A percentile compares a stretch with the other conserved stretches of the same genome.
Conservation (phyloP, 2,113 vertebrate genomes). For the Hypocryptadius cinnamomeus region DNA sequence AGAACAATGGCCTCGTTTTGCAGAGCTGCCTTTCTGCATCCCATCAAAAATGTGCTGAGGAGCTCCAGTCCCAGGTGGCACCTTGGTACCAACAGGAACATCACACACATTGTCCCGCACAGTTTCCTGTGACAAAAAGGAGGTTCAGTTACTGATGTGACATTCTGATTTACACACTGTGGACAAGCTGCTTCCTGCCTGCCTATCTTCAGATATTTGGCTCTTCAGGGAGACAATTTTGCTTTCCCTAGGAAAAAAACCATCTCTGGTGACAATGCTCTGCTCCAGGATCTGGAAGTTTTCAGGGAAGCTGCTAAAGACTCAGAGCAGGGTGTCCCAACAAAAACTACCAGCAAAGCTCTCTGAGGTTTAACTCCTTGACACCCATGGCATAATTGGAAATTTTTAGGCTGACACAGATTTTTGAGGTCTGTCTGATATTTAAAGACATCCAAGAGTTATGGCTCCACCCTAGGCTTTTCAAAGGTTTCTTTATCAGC, state of each 20-base stretch:
- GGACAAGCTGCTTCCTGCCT: neutral
- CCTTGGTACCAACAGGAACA: neutral
- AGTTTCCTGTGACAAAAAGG: neutral
- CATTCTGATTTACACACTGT: neutral
- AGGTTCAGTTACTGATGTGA: neutral
- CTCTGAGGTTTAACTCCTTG: neutral
- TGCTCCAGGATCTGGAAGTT: neutral
- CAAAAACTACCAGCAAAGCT: neutral
- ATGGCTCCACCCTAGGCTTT: neutral
- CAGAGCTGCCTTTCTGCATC: neutral
- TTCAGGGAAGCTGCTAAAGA: neutral
- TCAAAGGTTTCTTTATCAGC: conserved; percentile 31
- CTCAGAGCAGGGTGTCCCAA: neutral
- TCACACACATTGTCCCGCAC: neutral
- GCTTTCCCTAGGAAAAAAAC: neutral
- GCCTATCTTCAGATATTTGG: neutral
- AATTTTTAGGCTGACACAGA: neutral
- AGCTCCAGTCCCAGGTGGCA: neutral
- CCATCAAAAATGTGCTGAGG: neutral
- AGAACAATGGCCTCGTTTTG: neutral
- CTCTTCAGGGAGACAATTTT: neutral
- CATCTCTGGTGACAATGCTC: neutral
- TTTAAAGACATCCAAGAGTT: conserved; percentile 5
- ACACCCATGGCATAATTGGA: neutral
- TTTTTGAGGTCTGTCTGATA: conserved; percentile 27